A percentile compares a stretch with the other conserved stretches of the same genome.
These are phyloP conservation scores for Molossus molossus DNA, from an alignment of 2,797 vertebrate genomes.

Conservation along the genomic window DNA sequence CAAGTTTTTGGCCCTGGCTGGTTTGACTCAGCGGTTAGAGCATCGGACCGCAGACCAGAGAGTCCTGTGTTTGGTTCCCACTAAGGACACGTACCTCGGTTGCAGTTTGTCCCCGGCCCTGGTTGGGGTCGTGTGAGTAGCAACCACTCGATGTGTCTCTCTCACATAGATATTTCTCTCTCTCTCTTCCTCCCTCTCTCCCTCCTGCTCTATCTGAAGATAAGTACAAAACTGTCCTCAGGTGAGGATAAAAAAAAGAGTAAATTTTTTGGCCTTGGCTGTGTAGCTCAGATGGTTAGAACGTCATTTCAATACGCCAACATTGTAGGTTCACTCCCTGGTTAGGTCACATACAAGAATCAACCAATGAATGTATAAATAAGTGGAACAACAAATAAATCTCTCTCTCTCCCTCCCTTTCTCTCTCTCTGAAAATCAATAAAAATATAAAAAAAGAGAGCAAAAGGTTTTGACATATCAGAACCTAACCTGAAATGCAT, in stretches of 20 bases:
- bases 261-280: background rate
- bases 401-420: background rate
- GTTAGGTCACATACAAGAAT: background rate
- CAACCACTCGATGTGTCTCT: no score
- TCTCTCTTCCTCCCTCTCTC: no score
- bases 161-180: no score
- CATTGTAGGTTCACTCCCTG: background rate
- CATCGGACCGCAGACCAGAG: no score
- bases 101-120: no score
- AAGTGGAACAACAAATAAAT: background rate
- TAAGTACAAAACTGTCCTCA: no score
- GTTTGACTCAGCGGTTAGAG: background rate
- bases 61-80: no score
- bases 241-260: no score
- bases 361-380: background rate
- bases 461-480: constrained; percentile 13
- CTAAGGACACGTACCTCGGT: no score
- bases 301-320: background rate
- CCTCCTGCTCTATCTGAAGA: no score
- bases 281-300: background rate
- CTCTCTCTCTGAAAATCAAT: background rate
- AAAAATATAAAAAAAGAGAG: background rate
- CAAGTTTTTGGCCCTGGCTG: background rate
- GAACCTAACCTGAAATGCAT: background rate
- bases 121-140: no score